Conservation (phyloP, 2,797 vertebrate genomes). For the Arctocebus calabarensis region DNA sequence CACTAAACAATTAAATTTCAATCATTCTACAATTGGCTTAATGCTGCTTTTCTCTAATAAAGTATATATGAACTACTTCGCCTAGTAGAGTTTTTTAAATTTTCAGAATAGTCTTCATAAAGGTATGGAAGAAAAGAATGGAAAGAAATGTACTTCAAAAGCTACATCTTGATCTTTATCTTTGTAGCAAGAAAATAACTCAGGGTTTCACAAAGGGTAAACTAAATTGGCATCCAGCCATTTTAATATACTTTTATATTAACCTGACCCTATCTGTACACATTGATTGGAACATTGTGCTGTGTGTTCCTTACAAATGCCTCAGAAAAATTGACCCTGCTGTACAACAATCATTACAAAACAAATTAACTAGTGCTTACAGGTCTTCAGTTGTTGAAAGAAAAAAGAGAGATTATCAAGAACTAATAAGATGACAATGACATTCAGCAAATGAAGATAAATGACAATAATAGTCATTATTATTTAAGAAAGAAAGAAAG, state of each 20-base stretch:
- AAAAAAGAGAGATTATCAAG: constrained; percentile 60
- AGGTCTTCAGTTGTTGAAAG: constrained; percentile 58
- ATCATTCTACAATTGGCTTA: constrained; percentile 37
- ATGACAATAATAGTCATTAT: neutral
- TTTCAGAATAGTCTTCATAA: constrained; percentile 54
- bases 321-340: constrained; percentile 62
- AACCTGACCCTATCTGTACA: constrained; percentile 62
- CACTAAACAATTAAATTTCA: constrained; percentile 75
- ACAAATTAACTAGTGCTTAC: constrained; percentile 58
- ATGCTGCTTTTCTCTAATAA: constrained; percentile 46
- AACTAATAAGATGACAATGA: constrained; percentile 56
- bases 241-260: constrained; percentile 74
- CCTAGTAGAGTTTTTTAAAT: neutral
- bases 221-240: constrained; percentile 62
- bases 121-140: neutral
- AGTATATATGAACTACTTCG: neutral
- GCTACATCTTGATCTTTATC: constrained; percentile 45
- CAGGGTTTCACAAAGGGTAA: constrained; percentile 59
- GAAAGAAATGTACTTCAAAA: constrained; percentile 44
- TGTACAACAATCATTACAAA: constrained; percentile 64
- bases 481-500: neutral
- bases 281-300: constrained; percentile 63
- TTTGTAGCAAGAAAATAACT: constrained; percentile 68
- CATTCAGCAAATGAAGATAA: constrained; percentile 63
- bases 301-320: constrained; percentile 66